Percentiles rank a stretch among this genome's conserved stretches.
Conservation (phyloP, 2,113 vertebrate species). For the Rhadina sibilatrix region DNA sequence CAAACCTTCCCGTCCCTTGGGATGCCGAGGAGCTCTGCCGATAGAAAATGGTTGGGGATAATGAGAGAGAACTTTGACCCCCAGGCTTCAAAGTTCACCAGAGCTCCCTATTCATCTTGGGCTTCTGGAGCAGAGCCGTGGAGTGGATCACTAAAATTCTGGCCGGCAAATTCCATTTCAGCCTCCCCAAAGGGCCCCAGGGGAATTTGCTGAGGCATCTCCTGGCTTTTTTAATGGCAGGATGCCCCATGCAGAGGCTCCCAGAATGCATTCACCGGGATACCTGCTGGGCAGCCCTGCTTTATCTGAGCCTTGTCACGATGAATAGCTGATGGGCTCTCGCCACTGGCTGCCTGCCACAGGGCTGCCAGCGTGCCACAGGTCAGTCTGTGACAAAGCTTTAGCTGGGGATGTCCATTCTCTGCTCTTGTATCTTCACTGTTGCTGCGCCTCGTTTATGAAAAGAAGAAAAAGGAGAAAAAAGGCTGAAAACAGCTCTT, state of each 20-base stretch:
- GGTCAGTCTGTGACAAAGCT: not conserved
- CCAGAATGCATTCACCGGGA: not conserved
- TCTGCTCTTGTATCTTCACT: not conserved
- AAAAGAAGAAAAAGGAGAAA: not conserved
- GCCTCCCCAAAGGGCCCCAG: not conserved
- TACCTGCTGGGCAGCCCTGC: slow-evolving; percentile 23
- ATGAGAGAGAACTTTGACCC: slow-evolving; percentile 73
- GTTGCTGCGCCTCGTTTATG: not conserved
- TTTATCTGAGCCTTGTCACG: not conserved
- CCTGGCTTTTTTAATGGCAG: slow-evolving; percentile 21
- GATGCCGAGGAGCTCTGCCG: slow-evolving; percentile 36
- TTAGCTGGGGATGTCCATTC: not conserved
- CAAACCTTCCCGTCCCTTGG: slow-evolving; percentile 10
- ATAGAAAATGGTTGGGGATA: slow-evolving; percentile 68
- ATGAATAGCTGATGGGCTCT: not conserved
- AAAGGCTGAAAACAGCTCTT: not conserved
- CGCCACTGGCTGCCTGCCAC: not conserved
- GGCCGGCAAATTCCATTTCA: not conserved
- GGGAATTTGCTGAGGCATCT: not conserved
- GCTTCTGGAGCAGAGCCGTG: not conserved
- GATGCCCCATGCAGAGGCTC: not conserved
- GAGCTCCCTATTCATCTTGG: slow-evolving; percentile 68
- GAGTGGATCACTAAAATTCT: not conserved
- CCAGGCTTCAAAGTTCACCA: slow-evolving; percentile 52
- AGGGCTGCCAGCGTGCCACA: not conserved